Percentiles rank a stretch among this genome's conserved stretches.
Evolutionary conservation across 2,113 vertebrate species (phyloP).

Genomic region (Cervus canadensis): DNA sequence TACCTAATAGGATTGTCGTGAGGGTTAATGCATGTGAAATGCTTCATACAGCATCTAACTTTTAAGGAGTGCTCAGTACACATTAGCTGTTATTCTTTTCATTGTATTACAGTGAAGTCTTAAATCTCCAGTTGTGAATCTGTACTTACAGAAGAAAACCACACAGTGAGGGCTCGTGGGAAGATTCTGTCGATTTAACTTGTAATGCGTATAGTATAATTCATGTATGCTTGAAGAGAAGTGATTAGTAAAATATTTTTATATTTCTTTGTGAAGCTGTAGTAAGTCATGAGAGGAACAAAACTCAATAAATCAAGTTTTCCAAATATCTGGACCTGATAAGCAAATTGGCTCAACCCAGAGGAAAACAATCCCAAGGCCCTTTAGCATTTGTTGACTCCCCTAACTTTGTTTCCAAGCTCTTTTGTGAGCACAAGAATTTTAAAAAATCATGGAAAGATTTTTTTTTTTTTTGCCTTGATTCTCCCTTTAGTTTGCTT

Average conservation of each 20-base stretch:
- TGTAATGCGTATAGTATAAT: background rate
- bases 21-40: background rate
- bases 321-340: constrained; percentile 54
- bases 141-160: background rate
- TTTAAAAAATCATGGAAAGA: constrained; percentile 30
- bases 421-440: constrained; percentile 45
- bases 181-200: background rate
- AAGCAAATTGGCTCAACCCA: constrained; percentile 34
- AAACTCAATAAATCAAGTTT: constrained; percentile 44
- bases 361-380: constrained; percentile 46
- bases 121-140: background rate
- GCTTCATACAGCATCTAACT: background rate
- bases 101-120: background rate
- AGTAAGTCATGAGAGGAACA: background rate
- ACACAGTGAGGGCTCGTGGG: background rate
- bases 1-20: background rate
- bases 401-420: constrained; percentile 50
- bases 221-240: background rate
- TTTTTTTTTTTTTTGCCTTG: background rate
- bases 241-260: background rate
- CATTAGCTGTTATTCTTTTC: background rate
- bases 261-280: constrained; percentile 17
- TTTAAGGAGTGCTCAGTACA: background rate
- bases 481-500: constrained; percentile 46
- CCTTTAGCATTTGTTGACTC: constrained; percentile 46